These are phyloP conservation scores for Delphinapterus leucas DNA, from an alignment of 2,113 vertebrate genomes.

Conservation along the genomic window DNA sequence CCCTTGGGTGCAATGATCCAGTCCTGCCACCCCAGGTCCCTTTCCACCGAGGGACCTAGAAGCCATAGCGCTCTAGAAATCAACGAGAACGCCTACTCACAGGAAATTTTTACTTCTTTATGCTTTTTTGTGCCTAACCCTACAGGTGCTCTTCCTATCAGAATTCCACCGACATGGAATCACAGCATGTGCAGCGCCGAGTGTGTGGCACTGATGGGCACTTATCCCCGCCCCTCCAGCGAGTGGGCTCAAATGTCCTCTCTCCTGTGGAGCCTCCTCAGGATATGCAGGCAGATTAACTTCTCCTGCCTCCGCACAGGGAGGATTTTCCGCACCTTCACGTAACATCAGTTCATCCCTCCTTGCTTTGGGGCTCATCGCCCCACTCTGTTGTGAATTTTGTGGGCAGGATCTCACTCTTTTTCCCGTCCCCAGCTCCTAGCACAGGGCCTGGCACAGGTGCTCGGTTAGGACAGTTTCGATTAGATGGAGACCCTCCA, in stretches of 20 bases:
- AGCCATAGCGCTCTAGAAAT: not conserved
- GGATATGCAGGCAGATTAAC: not conserved
- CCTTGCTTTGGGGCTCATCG: not conserved
- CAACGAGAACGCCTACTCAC: not conserved
- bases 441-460: not conserved
- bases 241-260: not conserved
- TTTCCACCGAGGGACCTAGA: not conserved
- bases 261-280: not conserved
- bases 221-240: not conserved
- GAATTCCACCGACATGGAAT: not conserved
- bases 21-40: constrained; percentile 83
- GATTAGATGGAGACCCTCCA: not conserved
- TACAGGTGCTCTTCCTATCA: not conserved
- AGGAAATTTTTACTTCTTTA: not conserved
- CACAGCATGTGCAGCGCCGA: not conserved
- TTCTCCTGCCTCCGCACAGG: not conserved
- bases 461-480: not conserved
- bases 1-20: constrained; percentile 99
- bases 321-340: not conserved
- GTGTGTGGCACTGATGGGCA: not conserved
- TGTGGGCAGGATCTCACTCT: not conserved
- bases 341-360: not conserved
- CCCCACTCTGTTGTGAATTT: not conserved
- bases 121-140: not conserved
- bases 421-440: not conserved